Conservation (phyloP, 2,113 vertebrate species). For the Aplodontia rufa region DNA sequence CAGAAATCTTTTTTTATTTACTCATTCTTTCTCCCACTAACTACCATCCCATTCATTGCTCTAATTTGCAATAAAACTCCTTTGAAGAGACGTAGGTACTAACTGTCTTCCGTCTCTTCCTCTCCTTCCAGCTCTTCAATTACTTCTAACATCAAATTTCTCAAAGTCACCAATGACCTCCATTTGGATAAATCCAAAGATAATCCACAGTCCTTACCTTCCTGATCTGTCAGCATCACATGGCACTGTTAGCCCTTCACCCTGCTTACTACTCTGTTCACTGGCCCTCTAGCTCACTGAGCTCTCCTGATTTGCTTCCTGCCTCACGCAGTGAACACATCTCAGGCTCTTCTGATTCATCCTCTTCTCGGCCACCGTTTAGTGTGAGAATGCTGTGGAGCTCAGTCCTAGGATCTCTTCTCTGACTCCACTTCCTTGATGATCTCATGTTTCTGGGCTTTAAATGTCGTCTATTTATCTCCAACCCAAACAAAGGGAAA, state of each 20-base stretch:
- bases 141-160: neutral
- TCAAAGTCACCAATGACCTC: neutral
- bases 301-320: neutral
- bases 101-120: neutral
- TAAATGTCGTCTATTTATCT: neutral
- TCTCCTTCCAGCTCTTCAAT: neutral
- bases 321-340: neutral
- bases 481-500: neutral
- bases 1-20: neutral
- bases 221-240: neutral
- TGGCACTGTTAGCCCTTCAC: neutral
- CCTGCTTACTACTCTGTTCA: neutral
- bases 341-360: neutral
- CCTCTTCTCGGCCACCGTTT: neutral
- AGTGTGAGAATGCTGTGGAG: neutral
- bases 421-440: neutral
- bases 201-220: neutral
- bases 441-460: neutral
- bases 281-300: neutral
- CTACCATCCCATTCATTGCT: neutral
- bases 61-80: neutral
- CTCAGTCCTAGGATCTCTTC: neutral
- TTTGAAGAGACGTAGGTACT: neutral
- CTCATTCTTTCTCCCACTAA: neutral
- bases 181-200: neutral